Evolutionary conservation across 2,113 vertebrate genomes (phyloP), one percentile per base, ranked within the genome.

Genomic region (Sebastes fasciatus): DNA sequence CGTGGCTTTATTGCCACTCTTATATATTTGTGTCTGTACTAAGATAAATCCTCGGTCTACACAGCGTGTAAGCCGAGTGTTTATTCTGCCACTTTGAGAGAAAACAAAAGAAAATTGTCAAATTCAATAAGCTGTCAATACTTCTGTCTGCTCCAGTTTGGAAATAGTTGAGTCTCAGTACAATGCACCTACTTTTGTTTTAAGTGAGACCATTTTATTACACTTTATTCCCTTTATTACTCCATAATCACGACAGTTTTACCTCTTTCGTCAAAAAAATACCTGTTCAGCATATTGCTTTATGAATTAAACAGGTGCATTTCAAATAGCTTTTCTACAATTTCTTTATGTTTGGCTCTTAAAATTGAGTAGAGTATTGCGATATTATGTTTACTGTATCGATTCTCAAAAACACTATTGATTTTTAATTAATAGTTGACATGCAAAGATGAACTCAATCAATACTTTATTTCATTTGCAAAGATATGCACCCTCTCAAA

Each of bases 21-120:
- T 64, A 16, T 34, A 46, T 83, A 74, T 90, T 80, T 83, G 86
- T 61, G 73, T 72, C 49, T 68, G 69, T 80, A 16, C 21, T 65
- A 42, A 77, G 60, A 16, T 78, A 85, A 90, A 85, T 87, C 75
- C 58, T 85, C 4, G 7, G 45, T 83, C 76, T 57, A 78, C 74
- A 87, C 34, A 34, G 8, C 54, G 4, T 79, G 10, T 67, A 73
- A 74, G 71, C 45, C 72, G 62, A 52, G 21, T 87, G 79, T 91
- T 86, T 88, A 83, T 84, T 90, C 76, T 73, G 63, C 51, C 77
- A 76, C 83, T 83, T 58, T 14, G 64, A 80, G 69, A 73, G 69
- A 81, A 66, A 82, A 90, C 64, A 86, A 86, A 86, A 74, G 58
- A 57, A 71, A 76, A 88, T 57, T 69, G 82, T 80, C 57, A 77